Percentiles rank a stretch among this genome's conserved stretches.
Evolutionary conservation across 1,140 invertebrate genomes (phyloP).

Genomic region (Nebria ingens): DNA sequence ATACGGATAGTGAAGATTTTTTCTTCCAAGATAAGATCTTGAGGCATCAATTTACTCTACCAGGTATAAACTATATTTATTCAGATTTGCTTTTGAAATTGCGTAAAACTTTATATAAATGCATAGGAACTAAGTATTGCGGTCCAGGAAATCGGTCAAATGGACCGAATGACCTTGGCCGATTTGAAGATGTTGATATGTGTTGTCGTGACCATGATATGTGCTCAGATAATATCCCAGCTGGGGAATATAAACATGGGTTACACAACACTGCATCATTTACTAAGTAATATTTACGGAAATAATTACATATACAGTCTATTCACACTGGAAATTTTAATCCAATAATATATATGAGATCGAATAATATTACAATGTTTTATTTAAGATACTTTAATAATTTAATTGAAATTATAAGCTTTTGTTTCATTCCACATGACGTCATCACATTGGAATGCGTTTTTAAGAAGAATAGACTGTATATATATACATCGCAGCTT

Average conservation of each 20-base stretch:
- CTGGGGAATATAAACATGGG: neutral
- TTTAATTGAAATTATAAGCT: too few species aligned
- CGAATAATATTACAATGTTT: too few species aligned
- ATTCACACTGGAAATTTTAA: too few species aligned
- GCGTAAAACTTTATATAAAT: too few species aligned
- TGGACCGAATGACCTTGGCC: constrained; percentile 54
- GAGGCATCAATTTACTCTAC: neutral
- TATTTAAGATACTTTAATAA: too few species aligned
- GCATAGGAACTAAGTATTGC: neutral
- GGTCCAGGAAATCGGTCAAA: constrained; percentile 17
- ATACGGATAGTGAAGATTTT: neutral
- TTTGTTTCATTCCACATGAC: too few species aligned
- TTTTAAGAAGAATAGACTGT: neutral
- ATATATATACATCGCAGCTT: neutral
- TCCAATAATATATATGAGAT: too few species aligned
- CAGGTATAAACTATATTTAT: neutral
- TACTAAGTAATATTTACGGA: constrained; percentile 1
- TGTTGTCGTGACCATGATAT: constrained; percentile 71
- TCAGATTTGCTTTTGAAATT: neutral
- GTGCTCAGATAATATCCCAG: constrained; percentile 38
- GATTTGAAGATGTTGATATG: constrained; percentile 49
- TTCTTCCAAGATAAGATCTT: neutral
- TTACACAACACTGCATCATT: neutral
- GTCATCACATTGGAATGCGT: too few species aligned
- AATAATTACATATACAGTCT: too few species aligned